Percentiles rank a stretch among this genome's conserved stretches.
Evolutionary conservation across 2,888 invertebrate species (phyloP).

Genomic region (Chydorus sphaericus): DNA sequence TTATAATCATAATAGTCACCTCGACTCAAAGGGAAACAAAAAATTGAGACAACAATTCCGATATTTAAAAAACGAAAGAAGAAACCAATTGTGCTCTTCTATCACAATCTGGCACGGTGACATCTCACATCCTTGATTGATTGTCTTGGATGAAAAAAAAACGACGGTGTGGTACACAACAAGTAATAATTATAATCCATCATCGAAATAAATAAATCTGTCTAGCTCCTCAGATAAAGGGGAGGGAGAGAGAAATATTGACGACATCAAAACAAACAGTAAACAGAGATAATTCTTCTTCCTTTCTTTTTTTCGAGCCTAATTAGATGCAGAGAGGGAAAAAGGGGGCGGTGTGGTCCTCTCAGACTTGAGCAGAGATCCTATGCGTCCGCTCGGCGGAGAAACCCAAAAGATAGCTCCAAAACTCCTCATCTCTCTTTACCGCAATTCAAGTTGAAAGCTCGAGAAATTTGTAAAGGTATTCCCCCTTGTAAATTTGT

Average conservation of each 20-base stretch:
- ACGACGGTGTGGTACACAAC: background rate
- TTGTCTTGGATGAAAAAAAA: conserved; percentile 1
- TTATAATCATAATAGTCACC: too few species aligned
- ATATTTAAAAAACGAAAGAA: too few species aligned
- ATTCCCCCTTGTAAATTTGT: background rate
- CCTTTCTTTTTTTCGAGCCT: background rate
- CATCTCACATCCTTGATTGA: background rate
- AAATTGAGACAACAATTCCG: too few species aligned
- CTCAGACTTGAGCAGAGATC: background rate
- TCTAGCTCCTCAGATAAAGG: background rate
- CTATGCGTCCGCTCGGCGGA: background rate
- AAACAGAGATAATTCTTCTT: too few species aligned
- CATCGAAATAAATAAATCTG: background rate
- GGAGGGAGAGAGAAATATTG: too few species aligned
- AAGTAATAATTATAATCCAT: too few species aligned
- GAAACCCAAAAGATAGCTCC: too few species aligned
- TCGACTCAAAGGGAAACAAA: too few species aligned
- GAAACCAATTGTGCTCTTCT: conserved; percentile 5
- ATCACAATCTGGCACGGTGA: background rate
- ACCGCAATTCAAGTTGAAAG: background rate
- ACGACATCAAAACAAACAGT: conserved; percentile 2
- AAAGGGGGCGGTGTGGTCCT: background rate
- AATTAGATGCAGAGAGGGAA: background rate
- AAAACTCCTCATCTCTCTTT: background rate
- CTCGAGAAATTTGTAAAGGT: background rate